Conservation (phyloP, 2,113 vertebrate species). For the Austrofundulus limnaeus region DNA sequence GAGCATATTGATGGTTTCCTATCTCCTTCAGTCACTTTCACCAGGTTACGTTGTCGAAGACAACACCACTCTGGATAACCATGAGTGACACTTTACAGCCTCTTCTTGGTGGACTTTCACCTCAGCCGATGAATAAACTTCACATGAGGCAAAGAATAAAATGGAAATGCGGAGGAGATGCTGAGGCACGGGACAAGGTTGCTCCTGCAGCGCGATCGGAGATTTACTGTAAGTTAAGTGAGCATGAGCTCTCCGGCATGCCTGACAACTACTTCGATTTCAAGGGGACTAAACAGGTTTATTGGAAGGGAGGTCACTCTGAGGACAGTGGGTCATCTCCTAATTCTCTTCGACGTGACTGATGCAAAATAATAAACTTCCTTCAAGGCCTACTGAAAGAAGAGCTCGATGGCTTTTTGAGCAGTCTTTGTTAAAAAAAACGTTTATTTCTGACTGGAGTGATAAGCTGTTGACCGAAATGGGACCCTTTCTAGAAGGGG, state of each 20-base stretch:
- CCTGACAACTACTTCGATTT: conserved; percentile 27
- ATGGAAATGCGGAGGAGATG: not conserved
- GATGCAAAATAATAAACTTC: conserved; percentile 1
- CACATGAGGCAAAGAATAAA: conserved; percentile 19
- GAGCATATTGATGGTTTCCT: conserved; percentile 76
- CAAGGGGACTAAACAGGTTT: conserved; percentile 30
- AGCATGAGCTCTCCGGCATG: conserved; percentile 25
- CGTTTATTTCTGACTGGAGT: too few relatives aligned
- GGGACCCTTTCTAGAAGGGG: too few relatives aligned
- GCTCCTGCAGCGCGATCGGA: conserved; percentile 49
- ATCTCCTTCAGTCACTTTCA: conserved; percentile 73
- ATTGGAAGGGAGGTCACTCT: conserved; percentile 44
- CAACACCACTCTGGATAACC: conserved; percentile 64
- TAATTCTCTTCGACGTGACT: conserved; percentile 17
- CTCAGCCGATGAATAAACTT: conserved; percentile 61
- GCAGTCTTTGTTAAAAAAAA: too few relatives aligned
- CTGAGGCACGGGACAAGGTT: conserved; percentile 37
- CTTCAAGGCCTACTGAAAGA: too few relatives aligned
- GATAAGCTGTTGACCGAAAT: too few relatives aligned
- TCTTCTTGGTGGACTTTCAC: conserved; percentile 62
- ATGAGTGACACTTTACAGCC: conserved; percentile 71
- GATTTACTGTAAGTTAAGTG: conserved; percentile 50
- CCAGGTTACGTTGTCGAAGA: conserved; percentile 67
- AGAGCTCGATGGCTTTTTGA: too few relatives aligned
- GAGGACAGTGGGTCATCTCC: conserved; percentile 57